phyloP scores from a whole-genome alignment of 1,140 invertebrate genomes.

The Nomia melanderi region DNA sequence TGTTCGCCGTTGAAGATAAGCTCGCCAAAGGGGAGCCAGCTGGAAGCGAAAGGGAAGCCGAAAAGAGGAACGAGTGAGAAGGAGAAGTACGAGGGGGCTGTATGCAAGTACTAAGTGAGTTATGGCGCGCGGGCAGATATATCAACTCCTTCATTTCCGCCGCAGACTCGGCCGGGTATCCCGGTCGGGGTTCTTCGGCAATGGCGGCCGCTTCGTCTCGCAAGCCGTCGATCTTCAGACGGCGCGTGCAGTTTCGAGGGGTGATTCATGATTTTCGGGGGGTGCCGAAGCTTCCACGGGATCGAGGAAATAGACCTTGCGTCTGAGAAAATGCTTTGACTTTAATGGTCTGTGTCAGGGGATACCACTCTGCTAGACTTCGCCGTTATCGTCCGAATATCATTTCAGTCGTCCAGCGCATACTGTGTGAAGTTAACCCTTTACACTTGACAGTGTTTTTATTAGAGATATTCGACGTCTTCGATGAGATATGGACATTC shows the following conservation, averaged over 20 bases:
- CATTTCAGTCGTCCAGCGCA: no score
- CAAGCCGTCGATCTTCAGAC: slow-evolving; percentile 30
- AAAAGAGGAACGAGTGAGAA: slow-evolving; percentile 5
- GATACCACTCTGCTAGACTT: background rate
- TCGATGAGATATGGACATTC: no score
- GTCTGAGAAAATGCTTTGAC: background rate
- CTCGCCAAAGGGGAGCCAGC: slow-evolving; percentile 7
- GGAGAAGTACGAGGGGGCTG: slow-evolving; percentile 34
- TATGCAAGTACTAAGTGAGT: slow-evolving; percentile 77
- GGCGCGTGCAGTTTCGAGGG: slow-evolving; percentile 35
- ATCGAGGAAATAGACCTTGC: slow-evolving; percentile 7
- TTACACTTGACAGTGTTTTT: no score
- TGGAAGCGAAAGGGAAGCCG: no score
- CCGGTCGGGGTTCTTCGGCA: slow-evolving; percentile 39
- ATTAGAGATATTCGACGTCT: no score
- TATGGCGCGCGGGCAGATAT: slow-evolving; percentile 76
- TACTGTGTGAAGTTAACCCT: no score
- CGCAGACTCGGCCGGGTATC: slow-evolving; percentile 65
- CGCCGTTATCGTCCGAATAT: no score
- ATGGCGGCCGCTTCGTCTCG: slow-evolving; percentile 36
- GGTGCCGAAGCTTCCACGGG: background rate
- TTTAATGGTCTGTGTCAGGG: background rate
- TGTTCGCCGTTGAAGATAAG: slow-evolving; percentile 46
- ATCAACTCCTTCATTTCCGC: slow-evolving; percentile 79
- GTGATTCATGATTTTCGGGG: slow-evolving; percentile 28